Percentiles rank a stretch among this genome's conserved stretches.
Conservation (phyloP, 30 jellyfish, hydroid and myxozoan species). For the Hydractinia echinata region DNA sequence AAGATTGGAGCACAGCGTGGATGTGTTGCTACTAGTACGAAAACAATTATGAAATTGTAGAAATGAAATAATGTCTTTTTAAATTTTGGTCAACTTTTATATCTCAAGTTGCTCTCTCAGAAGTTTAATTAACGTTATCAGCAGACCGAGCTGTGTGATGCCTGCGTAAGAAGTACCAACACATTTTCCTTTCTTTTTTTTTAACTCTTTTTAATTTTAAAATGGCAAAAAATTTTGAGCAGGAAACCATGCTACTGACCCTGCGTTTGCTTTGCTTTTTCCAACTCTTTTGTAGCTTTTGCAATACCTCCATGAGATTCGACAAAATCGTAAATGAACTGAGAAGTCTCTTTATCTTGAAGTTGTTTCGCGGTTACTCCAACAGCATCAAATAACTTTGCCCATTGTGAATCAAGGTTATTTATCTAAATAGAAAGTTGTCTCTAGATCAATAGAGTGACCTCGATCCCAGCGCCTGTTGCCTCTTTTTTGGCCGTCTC, state of each 20-base stretch:
- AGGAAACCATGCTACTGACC: background rate
- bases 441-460: no score
- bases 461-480: no score
- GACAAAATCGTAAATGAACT: constrained; percentile 81
- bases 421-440: constrained; percentile 43
- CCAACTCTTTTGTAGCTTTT: constrained; percentile 82
- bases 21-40: background rate
- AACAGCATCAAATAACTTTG: constrained; percentile 71
- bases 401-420: constrained; percentile 92
- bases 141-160: no score
- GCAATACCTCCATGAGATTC: constrained; percentile 97
- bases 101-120: no score
- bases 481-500: no score
- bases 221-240: background rate
- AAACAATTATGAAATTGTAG: no score
- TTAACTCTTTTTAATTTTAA: no score
- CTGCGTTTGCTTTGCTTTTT: constrained; percentile 7
- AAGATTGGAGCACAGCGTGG: constrained; percentile 63
- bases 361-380: constrained; percentile 85
- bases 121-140: no score
- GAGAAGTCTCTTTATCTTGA: constrained; percentile 84
- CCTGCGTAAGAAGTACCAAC: no score
- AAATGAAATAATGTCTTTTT: no score
- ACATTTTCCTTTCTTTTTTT: no score
- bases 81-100: no score